phyloP scores from a whole-genome alignment of 1,140 invertebrate genomes.

The Theocolax elegans region DNA sequence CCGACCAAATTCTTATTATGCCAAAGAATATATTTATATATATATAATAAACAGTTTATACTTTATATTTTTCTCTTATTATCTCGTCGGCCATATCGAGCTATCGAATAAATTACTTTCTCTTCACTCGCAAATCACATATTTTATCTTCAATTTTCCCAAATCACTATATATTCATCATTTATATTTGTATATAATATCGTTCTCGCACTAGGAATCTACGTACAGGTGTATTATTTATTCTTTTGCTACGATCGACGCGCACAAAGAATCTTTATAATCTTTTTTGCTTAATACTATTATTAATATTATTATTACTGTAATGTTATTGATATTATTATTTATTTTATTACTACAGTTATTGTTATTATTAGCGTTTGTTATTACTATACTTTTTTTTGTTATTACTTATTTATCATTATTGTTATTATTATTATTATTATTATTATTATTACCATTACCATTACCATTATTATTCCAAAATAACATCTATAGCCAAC shows the following conservation, averaged over 20 bases:
- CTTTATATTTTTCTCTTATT: constrained; percentile 3
- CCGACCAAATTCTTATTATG: constrained; percentile 5
- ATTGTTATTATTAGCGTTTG: too few relatives aligned
- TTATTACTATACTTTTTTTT: too few relatives aligned
- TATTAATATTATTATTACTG: too few relatives aligned
- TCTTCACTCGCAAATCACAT: too few relatives aligned
- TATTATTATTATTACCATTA: too few relatives aligned
- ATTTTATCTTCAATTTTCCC: neutral
- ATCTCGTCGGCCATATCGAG: too few relatives aligned
- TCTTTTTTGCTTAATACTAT: neutral
- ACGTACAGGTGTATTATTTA: constrained; percentile 11
- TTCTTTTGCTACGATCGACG: constrained; percentile 17
- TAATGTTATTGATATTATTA: too few relatives aligned
- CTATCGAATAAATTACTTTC: too few relatives aligned
- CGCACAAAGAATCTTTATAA: constrained; percentile 13
- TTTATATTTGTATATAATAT: neutral
- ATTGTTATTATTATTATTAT: too few relatives aligned
- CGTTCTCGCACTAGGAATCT: neutral
- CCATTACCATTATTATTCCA: neutral
- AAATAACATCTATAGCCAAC: constrained; percentile 24
- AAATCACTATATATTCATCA: neutral
- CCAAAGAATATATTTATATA: constrained; percentile 1
- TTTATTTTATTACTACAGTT: too few relatives aligned
- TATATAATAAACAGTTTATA: constrained; percentile 10
- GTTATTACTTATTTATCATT: too few relatives aligned